Percentiles rank a stretch among this genome's conserved stretches.
These are phyloP conservation scores for Scaptomyza polygonia DNA, from an alignment of 2,888 invertebrate species.

Conservation along the genomic window DNA sequence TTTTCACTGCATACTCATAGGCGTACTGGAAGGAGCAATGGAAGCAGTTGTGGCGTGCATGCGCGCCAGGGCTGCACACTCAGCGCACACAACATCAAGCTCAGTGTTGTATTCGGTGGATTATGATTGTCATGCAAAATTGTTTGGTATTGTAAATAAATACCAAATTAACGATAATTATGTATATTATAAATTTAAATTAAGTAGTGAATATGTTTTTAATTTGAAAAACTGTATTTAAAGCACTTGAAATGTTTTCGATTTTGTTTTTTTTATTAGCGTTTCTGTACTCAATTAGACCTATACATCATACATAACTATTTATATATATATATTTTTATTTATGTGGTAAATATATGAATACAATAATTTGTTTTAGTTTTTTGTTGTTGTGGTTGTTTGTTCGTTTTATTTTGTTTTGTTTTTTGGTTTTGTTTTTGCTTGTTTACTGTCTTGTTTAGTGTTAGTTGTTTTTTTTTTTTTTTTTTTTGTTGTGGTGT, in stretches of 20 bases:
- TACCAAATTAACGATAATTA: constrained; percentile 1
- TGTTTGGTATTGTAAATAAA: not conserved
- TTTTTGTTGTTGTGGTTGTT: constrained; percentile 38
- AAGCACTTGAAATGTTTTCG: constrained; percentile 73
- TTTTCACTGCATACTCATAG: constrained; percentile 77
- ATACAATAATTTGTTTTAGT: constrained; percentile 75
- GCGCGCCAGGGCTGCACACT: constrained; percentile 60
- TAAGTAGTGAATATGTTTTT: not conserved
- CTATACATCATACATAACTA: constrained; percentile 79
- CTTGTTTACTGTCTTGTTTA: constrained; percentile 18
- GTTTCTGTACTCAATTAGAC: constrained; percentile 75
- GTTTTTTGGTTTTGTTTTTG: constrained; percentile 31
- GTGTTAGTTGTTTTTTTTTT: constrained; percentile 27
- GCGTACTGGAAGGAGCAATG: constrained; percentile 63
- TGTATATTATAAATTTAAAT: not conserved
- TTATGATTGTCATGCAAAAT: not conserved
- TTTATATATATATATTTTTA: constrained; percentile 70
- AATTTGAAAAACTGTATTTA: constrained; percentile 57
- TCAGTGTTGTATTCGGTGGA: constrained; percentile 25
- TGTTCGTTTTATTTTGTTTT: no score
- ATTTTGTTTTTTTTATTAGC: constrained; percentile 70
- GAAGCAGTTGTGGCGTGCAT: constrained; percentile 49
- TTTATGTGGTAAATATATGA: constrained; percentile 77
- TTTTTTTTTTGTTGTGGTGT: constrained; percentile 22
- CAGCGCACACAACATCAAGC: not conserved